phyloP scores from a whole-genome alignment of 2,797 vertebrate genomes.

The Rhyacichthys aspro region DNA sequence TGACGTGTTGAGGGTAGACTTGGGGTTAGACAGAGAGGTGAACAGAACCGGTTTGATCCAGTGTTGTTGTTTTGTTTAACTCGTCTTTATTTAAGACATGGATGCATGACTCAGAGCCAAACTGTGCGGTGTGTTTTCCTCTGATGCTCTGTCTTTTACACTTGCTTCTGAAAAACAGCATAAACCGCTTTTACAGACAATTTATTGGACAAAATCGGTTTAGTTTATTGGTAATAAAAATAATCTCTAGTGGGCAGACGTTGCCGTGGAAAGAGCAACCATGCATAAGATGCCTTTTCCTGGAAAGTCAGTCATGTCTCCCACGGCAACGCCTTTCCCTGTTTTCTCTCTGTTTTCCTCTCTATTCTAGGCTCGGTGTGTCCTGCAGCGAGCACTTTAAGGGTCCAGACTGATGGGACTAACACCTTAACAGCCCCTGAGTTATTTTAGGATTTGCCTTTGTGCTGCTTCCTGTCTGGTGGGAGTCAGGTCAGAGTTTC shows the following conservation, averaged over 20 bases:
- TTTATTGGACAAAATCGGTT: neutral
- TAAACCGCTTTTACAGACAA: neutral
- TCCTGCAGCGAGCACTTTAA: slow-evolving; percentile 11
- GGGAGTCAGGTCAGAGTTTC: slow-evolving; percentile 28
- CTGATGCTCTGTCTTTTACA: too few relatives aligned
- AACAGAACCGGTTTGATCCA: slow-evolving; percentile 58
- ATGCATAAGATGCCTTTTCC: slow-evolving; percentile 1
- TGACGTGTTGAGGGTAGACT: slow-evolving; percentile 48
- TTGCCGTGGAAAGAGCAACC: slow-evolving; percentile 4
- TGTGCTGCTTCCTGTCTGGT: slow-evolving; percentile 20
- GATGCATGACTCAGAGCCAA: slow-evolving; percentile 19
- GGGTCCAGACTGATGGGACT: slow-evolving; percentile 21
- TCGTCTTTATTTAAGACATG: slow-evolving; percentile 7
- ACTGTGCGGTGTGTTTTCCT: neutral
- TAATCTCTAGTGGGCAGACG: neutral
- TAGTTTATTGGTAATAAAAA: neutral
- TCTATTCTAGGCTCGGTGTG: slow-evolving; percentile 8
- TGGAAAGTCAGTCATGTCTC: slow-evolving; percentile 15
- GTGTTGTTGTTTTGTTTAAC: slow-evolving; percentile 28
- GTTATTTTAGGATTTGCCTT: slow-evolving; percentile 50
- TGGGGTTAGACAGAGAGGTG: slow-evolving; percentile 30
- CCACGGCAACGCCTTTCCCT: slow-evolving; percentile 1
- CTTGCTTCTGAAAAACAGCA: too few relatives aligned
- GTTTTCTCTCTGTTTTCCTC: neutral
- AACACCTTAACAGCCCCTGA: slow-evolving; percentile 23